Base-by-base conservation (phyloP, 2,113 vertebrate species). In the Theropithecus gelada region DNA sequence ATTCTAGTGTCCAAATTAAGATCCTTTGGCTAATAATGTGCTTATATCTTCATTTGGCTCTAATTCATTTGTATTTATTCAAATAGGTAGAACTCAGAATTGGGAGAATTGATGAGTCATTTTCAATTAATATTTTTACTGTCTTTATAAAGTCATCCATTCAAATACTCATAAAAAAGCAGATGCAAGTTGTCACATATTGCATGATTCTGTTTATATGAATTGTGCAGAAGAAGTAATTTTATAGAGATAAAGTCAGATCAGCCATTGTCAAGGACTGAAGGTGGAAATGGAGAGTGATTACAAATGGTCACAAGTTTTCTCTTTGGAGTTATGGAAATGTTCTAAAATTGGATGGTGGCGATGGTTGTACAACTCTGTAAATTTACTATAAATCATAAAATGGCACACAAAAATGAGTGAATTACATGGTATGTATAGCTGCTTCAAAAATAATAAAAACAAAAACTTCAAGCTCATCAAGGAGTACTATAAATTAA, bases 21-120 rank as follows among this genome's bases (percentile, higher is more conserved):
- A 45, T 75, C 43, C 30, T 95, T 85, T 68, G 64, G 75, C 35
- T 94, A 84, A 57, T 78, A 88, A 87, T 83, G n/a, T 66, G 20
- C 30, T 94, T 87, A 94, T 75, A 82, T 92, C 68, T 96, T 97
- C 16, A 14, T 89, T 90, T 96, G 72, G 43, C 91, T 92, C 27
- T 93, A 93, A 25, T 11, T 73, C 72, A 73, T 88, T 78, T 80
- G 25, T 61, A 22, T 90, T 86, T 84, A 90, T 82, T 96, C 64
- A 66, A 90, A 95, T 88, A 70, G 43, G 23, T 95, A 50, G 64
- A 92, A 73, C 57, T 78, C n/a, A 48, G 27, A 52, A 38, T n/a
- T 22, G 18, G n/a, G 64, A 96, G 9, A 25, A 88, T 6, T 40
- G 8, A 12, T 94, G 88, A 96, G 61, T 97, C 38, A 93, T 79